Evolutionary conservation across 2,888 invertebrate genomes (phyloP).

Genomic region (Dromius quadrimaculatus): DNA sequence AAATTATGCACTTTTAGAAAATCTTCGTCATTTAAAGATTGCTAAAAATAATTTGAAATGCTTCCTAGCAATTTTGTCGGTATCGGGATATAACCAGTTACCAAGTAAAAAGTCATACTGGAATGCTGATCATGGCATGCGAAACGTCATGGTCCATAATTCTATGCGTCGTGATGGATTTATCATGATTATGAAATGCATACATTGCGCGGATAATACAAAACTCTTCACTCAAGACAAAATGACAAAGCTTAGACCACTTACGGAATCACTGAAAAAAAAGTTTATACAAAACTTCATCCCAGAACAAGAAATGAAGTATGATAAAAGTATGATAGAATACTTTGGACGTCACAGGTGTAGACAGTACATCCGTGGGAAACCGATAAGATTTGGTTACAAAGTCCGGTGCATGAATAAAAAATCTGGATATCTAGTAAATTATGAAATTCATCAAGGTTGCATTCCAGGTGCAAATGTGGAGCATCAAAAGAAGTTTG

Average conservation of each 20-base stretch:
- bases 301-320: constrained; percentile 32
- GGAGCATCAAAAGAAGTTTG: constrained; percentile 55
- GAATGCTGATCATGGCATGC: constrained; percentile 54
- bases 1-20: constrained; percentile 38
- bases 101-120: constrained; percentile 55
- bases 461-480: constrained; percentile 55
- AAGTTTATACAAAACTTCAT: not conserved
- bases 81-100: constrained; percentile 55
- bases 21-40: constrained; percentile 47
- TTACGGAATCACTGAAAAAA: constrained; percentile 47
- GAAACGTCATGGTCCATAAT: constrained; percentile 53
- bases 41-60: constrained; percentile 21
- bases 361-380: constrained; percentile 56
- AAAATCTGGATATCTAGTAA: constrained; percentile 54
- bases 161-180: constrained; percentile 56
- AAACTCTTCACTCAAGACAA: constrained; percentile 55
- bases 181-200: constrained; percentile 55
- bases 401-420: constrained; percentile 55
- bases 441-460: constrained; percentile 56
- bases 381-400: constrained; percentile 56
- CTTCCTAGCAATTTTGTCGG: constrained; percentile 51
- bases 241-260: constrained; percentile 57
- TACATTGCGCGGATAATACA: constrained; percentile 57
- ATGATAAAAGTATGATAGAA: constrained; percentile 58
- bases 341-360: constrained; percentile 56